Percentiles rank a stretch among this genome's conserved stretches.
Conservation (phyloP, 1,140 invertebrate species). For the Drosophila nikananu region DNA sequence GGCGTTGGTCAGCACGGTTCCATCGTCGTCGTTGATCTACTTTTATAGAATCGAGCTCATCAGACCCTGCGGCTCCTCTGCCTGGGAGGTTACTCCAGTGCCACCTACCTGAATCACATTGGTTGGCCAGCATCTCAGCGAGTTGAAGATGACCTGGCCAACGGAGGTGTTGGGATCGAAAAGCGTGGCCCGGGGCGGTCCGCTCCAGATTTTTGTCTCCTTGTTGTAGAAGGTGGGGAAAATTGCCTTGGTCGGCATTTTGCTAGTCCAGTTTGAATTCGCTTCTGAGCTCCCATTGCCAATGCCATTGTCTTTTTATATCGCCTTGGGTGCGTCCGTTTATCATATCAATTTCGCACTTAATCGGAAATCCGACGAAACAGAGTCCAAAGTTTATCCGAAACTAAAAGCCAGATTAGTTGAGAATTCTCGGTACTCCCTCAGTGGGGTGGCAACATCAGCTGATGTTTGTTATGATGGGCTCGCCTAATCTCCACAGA, state of each 20-base stretch:
- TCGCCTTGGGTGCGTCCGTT: not conserved
- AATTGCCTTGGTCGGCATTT: constrained; percentile 60
- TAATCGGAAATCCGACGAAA: constrained; percentile 1
- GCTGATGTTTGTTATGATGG: constrained; percentile 24
- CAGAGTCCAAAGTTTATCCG: constrained; percentile 41
- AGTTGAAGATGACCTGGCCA: constrained; percentile 37
- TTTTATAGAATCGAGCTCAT: constrained; percentile 18
- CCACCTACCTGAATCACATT: constrained; percentile 61
- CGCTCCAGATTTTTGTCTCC: constrained; percentile 64
- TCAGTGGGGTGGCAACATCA: constrained; percentile 24
- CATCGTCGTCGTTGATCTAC: constrained; percentile 59
- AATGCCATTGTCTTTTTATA: constrained; percentile 55
- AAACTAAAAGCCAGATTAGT: constrained; percentile 14
- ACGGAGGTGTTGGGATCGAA: constrained; percentile 41
- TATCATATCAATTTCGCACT: constrained; percentile 25
- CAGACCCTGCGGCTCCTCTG: constrained; percentile 10
- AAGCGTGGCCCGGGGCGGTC: constrained; percentile 10
- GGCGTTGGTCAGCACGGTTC: constrained; percentile 42
- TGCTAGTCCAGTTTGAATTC: constrained; percentile 23
- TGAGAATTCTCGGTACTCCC: not conserved
- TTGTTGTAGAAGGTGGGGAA: constrained; percentile 57
- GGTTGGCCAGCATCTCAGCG: constrained; percentile 36
- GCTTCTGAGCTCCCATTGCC: constrained; percentile 19
- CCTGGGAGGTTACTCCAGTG: not conserved
- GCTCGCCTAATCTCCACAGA: constrained; percentile 17